A percentile compares a stretch with the other conserved stretches of the same genome.
These are phyloP conservation scores for Brachionus rotundiformis DNA, from an alignment of 1,140 invertebrate genomes.

Conservation along the genomic window DNA sequence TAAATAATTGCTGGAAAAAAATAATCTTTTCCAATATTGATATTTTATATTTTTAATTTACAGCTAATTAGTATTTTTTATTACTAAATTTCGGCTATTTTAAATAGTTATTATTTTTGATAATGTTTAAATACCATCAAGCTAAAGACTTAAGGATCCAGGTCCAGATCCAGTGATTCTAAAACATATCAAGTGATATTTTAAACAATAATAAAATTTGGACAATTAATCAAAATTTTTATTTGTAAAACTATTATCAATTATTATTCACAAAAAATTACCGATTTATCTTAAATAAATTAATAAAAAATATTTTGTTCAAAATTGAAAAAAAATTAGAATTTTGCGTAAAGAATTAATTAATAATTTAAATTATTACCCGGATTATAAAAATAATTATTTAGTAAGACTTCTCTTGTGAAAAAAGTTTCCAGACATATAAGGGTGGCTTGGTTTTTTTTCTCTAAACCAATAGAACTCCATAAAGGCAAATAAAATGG, in stretches of 20 bases:
- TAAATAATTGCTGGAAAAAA: too few relatives aligned
- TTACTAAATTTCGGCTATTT: too few relatives aligned
- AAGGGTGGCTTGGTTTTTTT: neutral
- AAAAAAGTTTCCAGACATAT: neutral
- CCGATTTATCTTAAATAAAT: neutral
- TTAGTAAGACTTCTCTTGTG: neutral
- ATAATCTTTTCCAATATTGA: too few relatives aligned
- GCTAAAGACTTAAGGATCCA: too few relatives aligned
- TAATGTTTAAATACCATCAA: too few relatives aligned
- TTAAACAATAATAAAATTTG: too few relatives aligned
- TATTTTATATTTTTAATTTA: too few relatives aligned
- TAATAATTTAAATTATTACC: conserved; percentile 1
- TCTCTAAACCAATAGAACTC: conserved; percentile 32
- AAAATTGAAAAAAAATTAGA: neutral
- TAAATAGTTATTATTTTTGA: too few relatives aligned
- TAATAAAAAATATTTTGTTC: neutral
- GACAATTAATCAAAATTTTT: neutral
- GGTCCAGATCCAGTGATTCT: too few relatives aligned
- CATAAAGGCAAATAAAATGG: conserved; percentile 42
- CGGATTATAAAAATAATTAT: neutral
- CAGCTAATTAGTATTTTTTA: too few relatives aligned
- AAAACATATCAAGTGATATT: too few relatives aligned
- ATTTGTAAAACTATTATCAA: neutral
- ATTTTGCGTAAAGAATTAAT: neutral
- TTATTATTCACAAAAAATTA: conserved; percentile 22